These are phyloP conservation scores for Falco cherrug DNA, from an alignment of 2,797 vertebrate species.

Conservation along the genomic window DNA sequence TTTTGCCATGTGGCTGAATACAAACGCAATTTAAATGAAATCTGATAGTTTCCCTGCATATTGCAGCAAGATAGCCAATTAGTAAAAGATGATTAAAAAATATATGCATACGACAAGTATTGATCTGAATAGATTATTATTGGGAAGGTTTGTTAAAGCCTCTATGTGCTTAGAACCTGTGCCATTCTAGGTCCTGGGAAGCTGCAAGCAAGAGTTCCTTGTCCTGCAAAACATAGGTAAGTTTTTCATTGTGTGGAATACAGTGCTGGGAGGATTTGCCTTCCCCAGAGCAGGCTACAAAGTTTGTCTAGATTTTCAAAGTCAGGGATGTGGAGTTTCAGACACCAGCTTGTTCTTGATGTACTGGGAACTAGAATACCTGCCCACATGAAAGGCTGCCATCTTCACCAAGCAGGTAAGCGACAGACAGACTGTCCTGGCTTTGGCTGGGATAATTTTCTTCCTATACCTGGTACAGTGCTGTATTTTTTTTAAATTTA, in stretches of 20 bases:
- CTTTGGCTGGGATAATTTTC: no score
- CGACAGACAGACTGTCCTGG: accelerated
- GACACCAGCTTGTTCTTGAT: not conserved
- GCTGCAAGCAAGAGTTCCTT: not conserved
- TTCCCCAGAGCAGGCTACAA: not conserved
- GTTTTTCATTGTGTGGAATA: not conserved
- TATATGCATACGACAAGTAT: not conserved
- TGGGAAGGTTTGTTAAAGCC: not conserved
- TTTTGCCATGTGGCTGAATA: not conserved
- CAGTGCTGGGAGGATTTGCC: not conserved
- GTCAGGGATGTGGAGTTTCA: not conserved
- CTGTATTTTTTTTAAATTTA: no score
- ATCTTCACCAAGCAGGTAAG: not conserved
- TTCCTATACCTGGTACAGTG: no score
- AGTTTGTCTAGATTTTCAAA: not conserved
- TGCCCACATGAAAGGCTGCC: not conserved
- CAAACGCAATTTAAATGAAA: not conserved
- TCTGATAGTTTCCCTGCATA: not conserved
- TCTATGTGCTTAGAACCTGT: not conserved
- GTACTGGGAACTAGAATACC: not conserved
- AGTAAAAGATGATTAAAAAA: not conserved
- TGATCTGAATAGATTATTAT: not conserved
- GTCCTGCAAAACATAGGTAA: not conserved
- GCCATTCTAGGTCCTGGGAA: not conserved
- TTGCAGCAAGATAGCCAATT: not conserved